Percentiles rank a stretch among this genome's conserved stretches.
These are phyloP conservation scores for Aphelocoma californica DNA, from an alignment of 2,797 vertebrate species.

Conservation along the genomic window DNA sequence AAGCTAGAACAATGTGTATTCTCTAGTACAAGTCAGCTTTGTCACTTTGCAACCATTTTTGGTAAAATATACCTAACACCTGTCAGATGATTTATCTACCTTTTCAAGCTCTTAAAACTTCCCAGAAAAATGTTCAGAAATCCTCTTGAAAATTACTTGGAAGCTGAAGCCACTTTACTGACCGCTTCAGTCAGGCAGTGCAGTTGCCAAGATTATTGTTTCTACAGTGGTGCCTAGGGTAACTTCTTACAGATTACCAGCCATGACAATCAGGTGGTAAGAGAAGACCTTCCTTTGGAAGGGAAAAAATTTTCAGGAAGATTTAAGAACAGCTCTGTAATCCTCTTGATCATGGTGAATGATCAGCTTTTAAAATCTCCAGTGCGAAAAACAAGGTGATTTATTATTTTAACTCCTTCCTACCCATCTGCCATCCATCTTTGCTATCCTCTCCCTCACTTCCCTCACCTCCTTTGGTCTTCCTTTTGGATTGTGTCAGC, in stretches of 20 bases:
- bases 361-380: neutral
- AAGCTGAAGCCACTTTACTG: neutral
- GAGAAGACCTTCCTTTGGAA: neutral
- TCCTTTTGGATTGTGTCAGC: neutral
- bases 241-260: neutral
- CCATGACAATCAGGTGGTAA: neutral
- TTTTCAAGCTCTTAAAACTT: neutral
- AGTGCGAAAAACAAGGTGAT: neutral
- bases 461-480: neutral
- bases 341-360: neutral
- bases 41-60: neutral
- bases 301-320: neutral
- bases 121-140: neutral
- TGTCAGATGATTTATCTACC: neutral
- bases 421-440: neutral
- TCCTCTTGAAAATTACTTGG: neutral
- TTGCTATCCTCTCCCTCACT: neutral
- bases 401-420: neutral
- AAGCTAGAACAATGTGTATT: neutral
- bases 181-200: neutral
- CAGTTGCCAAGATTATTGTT: neutral
- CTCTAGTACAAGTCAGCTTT: neutral
- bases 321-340: neutral
- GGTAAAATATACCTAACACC: neutral
- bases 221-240: neutral